phyloP scores from a whole-genome alignment of 2,113 vertebrate species.

The Vimba vimba region DNA sequence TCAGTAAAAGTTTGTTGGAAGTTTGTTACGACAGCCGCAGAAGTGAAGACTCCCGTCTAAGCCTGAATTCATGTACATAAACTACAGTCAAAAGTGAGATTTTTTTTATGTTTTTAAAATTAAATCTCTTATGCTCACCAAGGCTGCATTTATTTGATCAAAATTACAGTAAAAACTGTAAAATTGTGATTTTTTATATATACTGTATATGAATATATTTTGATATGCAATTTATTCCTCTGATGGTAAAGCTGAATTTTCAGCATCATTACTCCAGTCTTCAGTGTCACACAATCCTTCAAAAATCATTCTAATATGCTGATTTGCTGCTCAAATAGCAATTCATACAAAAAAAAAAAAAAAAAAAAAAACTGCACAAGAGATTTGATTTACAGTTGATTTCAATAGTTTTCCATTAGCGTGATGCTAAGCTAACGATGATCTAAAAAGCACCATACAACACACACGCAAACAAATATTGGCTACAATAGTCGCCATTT shows the following conservation, averaged over 20 bases:
- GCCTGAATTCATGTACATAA: background rate
- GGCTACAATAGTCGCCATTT: background rate
- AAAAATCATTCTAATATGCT: background rate
- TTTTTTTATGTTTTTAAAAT: background rate
- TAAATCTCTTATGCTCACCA: background rate
- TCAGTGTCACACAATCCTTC: background rate
- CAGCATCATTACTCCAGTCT: background rate
- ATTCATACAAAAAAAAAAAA: background rate
- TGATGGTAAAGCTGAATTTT: background rate
- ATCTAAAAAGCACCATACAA: background rate
- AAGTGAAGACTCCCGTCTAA: background rate
- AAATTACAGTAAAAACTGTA: background rate
- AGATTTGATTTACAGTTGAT: background rate
- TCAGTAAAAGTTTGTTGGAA: conserved; percentile 43
- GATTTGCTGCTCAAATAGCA: background rate
- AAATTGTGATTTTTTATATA: background rate
- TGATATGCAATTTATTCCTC: background rate
- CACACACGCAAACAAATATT: background rate
- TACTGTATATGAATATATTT: background rate
- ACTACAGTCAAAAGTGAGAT: background rate
- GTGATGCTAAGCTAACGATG: background rate
- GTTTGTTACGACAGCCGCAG: conserved; percentile 34
- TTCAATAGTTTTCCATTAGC: background rate
- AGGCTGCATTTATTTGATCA: background rate
- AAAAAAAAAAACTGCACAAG: background rate